Conservation (phyloP, 2,888 invertebrate genomes). For the Oscheius sp. region DNA sequence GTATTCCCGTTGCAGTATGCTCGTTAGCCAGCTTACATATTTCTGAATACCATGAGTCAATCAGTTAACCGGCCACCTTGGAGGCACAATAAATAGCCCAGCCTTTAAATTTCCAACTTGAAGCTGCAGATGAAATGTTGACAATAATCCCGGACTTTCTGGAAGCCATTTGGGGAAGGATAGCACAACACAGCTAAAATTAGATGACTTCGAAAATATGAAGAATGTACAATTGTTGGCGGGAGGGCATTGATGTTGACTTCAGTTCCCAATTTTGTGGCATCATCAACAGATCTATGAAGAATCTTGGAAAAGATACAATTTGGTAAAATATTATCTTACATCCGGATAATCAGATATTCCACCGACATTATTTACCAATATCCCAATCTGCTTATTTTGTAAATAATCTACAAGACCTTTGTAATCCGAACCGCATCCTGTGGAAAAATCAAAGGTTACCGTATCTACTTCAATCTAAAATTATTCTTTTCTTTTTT, state of each 20-base stretch:
- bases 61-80: conserved; percentile 79
- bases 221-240: conserved; percentile 78
- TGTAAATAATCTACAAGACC: conserved; percentile 62
- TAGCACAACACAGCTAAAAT: conserved; percentile 83
- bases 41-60: conserved; percentile 59
- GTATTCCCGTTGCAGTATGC: conserved; percentile 74
- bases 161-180: conserved; percentile 87
- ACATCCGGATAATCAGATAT: conserved; percentile 85
- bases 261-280: conserved; percentile 75
- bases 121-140: conserved; percentile 88
- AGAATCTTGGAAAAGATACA: conserved; percentile 43
- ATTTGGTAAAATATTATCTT: not conserved
- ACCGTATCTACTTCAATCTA: conserved; percentile 64
- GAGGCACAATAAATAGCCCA: conserved; percentile 85
- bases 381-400: conserved; percentile 63
- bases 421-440: conserved; percentile 58
- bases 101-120: conserved; percentile 80
- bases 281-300: conserved; percentile 66
- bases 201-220: no score
- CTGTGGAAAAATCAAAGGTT: conserved; percentile 66
- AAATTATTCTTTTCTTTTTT: not conserved
- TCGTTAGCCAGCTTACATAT: conserved; percentile 69
- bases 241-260: conserved; percentile 85
- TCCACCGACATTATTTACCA: conserved; percentile 91
- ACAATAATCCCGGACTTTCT: conserved; percentile 83